Percentiles rank a stretch among this genome's conserved stretches.
phyloP scores from a whole-genome alignment of 2,113 vertebrate species.

The Paramisgurnus dabryanus region DNA sequence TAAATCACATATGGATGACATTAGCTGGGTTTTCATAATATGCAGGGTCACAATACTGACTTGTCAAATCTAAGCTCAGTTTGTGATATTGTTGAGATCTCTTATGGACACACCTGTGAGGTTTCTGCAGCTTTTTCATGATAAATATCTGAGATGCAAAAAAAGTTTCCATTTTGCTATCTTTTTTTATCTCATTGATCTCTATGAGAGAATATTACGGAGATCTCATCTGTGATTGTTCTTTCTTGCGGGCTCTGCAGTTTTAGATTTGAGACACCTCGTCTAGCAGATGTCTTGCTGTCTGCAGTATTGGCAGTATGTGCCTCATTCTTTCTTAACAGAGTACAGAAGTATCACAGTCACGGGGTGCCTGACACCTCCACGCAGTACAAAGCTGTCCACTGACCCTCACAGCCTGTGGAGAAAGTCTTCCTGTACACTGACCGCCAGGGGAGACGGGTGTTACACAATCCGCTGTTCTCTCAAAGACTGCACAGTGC shows the following conservation, averaged over 20 bases:
- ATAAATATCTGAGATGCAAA: too few relatives aligned
- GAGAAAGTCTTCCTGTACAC: slow-evolving; percentile 14
- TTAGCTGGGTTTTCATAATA: too few relatives aligned
- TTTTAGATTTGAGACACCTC: neutral
- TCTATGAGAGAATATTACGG: too few relatives aligned
- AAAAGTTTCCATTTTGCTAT: too few relatives aligned
- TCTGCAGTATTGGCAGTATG: neutral
- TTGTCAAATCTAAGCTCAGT: too few relatives aligned
- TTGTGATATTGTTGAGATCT: too few relatives aligned
- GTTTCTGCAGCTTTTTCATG: too few relatives aligned
- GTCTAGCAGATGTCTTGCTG: slow-evolving; percentile 34
- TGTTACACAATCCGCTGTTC: slow-evolving; percentile 13
- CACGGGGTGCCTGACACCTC: slow-evolving; percentile 35
- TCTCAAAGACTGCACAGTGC: slow-evolving; percentile 35
- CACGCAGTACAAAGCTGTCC: slow-evolving; percentile 31
- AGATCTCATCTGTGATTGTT: too few relatives aligned
- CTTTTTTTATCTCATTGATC: too few relatives aligned
- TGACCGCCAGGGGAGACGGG: slow-evolving; percentile 22
- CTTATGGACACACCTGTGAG: too few relatives aligned
- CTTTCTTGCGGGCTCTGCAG: neutral
- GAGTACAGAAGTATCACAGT: slow-evolving; percentile 23
- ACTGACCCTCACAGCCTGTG: slow-evolving; percentile 15
- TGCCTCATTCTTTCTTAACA: neutral
- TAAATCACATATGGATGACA: too few relatives aligned
- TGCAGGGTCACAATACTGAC: too few relatives aligned